phyloP scores from a whole-genome alignment of 2,113 vertebrate genomes.

The Ramphastos sulfuratus region DNA sequence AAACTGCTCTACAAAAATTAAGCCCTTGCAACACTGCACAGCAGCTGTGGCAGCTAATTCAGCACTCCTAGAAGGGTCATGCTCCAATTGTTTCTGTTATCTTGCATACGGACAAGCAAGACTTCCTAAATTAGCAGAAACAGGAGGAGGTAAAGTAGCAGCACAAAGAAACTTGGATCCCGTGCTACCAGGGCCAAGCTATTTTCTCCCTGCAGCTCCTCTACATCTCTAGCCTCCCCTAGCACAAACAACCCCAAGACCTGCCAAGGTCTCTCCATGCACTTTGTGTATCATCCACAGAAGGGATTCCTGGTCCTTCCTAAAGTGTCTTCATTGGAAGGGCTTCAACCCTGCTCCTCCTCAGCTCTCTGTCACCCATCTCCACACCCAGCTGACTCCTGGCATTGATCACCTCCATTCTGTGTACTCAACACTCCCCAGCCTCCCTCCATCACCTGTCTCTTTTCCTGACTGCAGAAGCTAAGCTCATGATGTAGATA shows the following conservation, averaged over 20 bases:
- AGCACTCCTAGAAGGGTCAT: neutral
- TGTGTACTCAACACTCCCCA: neutral
- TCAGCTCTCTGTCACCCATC: neutral
- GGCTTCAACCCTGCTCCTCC: neutral
- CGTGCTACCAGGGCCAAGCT: neutral
- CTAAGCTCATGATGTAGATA: accelerated
- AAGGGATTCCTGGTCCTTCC: neutral
- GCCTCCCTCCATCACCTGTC: neutral
- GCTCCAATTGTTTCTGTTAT: neutral
- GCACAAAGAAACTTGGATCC: neutral
- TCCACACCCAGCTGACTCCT: neutral
- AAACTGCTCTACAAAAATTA: neutral
- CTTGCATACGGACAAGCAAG: neutral
- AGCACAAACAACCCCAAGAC: neutral
- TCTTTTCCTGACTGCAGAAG: neutral
- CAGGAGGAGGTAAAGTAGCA: neutral
- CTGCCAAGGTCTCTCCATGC: neutral
- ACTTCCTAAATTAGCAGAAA: neutral
- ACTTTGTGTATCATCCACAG: neutral
- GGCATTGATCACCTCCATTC: neutral
- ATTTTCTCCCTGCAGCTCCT: neutral
- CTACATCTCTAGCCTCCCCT: neutral
- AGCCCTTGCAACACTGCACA: neutral
- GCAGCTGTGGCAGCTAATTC: neutral
- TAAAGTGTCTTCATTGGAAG: neutral